Base-by-base conservation (phyloP, 2,113 vertebrate species). In the Prionailurus viverrinus region DNA sequence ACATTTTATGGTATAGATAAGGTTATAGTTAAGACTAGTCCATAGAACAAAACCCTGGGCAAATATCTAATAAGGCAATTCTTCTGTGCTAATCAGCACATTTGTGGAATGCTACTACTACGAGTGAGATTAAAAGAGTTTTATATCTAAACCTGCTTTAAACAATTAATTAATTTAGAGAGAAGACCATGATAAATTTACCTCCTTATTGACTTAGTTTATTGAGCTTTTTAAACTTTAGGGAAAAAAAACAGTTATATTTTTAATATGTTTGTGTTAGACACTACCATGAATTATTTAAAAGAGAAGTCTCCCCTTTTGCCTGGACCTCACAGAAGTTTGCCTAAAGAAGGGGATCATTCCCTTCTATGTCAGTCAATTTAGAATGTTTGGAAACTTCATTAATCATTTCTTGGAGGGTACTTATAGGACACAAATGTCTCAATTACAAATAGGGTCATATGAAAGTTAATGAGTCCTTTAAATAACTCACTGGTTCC, bases 361-460 rank as follows among this genome's bases (percentile, higher is more conserved):
- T 94, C 82, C 63, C 65, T 0, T 14, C 84, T 53, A 0, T 4
- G 97, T 98, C 97, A 98, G 10, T 98, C 98, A 98, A 63, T 96
- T 97, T 92, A 96, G 89, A 71, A 93, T 96, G 91, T 91, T 97
- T 16, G 16, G 84, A 61, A 98, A 86, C 23, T 89, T 98, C 94
- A 97, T 98, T 98, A 98, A 98, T 98, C 97, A 97, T 97, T 92
- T 97, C 92, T 96, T 96, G 91, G 92, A 97, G 88, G 96, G 85
- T 86, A 93, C 97, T 58, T 94, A 68, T 98, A 98, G 98, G 96
- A 95, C 95, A 97, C 68, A 19, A 95, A 33, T 96, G 80, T 97
- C 98, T 98, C 97, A 92, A 86, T 98, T 97, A 97, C 97, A 98
- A 99, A 98, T 97, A 98, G 92, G 97, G 97, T 90, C 98, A 98